Percentiles rank a stretch among this genome's conserved stretches.
Conservation (phyloP, 2,113 vertebrate species). For the Phrynosoma blainvillii region DNA sequence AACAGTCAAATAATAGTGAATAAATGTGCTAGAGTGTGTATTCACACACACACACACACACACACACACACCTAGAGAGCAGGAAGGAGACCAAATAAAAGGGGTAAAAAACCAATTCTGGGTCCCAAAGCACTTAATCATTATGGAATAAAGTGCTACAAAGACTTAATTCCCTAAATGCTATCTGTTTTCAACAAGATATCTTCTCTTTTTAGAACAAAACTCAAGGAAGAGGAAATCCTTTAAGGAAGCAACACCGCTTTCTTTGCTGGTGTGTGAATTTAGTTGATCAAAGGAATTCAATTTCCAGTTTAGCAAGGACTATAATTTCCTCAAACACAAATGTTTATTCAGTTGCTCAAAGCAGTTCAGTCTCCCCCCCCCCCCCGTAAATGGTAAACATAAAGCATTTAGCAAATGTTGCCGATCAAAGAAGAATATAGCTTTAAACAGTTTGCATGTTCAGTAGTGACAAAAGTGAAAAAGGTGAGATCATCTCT, state of each 20-base stretch:
- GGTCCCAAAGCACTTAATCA: background rate
- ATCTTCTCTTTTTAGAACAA: constrained; percentile 44
- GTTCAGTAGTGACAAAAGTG: constrained; percentile 72
- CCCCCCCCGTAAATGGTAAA: constrained; percentile 55
- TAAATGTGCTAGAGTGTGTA: background rate
- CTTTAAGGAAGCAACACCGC: constrained; percentile 45
- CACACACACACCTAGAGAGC: background rate
- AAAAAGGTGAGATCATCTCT: constrained; percentile 75
- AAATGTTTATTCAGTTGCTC: constrained; percentile 60
- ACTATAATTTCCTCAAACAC: constrained; percentile 55
- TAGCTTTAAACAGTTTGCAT: constrained; percentile 78
- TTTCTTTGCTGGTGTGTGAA: constrained; percentile 45
- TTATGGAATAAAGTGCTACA: background rate
- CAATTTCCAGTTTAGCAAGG: constrained; percentile 57
- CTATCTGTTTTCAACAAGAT: constrained; percentile 18
- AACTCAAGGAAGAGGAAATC: constrained; percentile 34
- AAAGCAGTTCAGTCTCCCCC: constrained; percentile 44
- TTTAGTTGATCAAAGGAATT: constrained; percentile 50
- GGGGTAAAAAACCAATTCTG: background rate
- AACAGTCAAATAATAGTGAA: constrained; percentile 1
- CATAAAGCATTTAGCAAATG: constrained; percentile 57
- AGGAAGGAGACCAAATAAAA: constrained; percentile 25
- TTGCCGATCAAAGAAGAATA: constrained; percentile 77
- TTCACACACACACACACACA: no score
- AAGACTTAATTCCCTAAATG: background rate